Conservation (phyloP, 1,140 invertebrate species). For the Drosophila hydei region DNA sequence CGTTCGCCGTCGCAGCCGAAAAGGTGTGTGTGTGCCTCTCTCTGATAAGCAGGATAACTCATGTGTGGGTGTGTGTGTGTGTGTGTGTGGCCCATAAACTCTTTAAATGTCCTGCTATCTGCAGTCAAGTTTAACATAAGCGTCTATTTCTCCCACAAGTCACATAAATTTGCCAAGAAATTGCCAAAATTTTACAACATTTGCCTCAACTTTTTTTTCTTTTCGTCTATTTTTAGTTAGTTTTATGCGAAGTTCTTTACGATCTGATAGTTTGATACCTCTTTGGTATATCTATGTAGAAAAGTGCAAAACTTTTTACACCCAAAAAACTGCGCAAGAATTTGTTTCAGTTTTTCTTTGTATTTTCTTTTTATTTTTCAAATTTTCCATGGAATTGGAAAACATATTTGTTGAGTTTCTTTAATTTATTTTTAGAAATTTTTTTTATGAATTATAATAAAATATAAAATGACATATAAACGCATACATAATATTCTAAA, state of each 20-base stretch:
- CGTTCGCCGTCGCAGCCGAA: constrained; percentile 51
- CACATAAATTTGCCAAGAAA: constrained; percentile 54
- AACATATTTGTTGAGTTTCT: too few relatives aligned
- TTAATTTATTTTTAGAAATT: too few relatives aligned
- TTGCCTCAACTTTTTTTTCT: constrained; percentile 5
- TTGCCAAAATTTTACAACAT: constrained; percentile 39
- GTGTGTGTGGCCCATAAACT: constrained; percentile 35
- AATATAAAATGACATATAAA: too few relatives aligned
- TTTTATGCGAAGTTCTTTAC: neutral
- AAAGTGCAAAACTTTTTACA: neutral
- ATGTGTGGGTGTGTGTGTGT: constrained; percentile 9
- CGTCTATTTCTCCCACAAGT: constrained; percentile 52
- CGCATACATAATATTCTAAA: too few relatives aligned
- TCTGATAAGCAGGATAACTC: constrained; percentile 44
- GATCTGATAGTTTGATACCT: neutral
- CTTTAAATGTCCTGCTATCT: constrained; percentile 44
- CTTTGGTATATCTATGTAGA: neutral
- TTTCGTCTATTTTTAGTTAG: neutral
- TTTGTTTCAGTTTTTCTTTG: too few relatives aligned
- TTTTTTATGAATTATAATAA: too few relatives aligned
- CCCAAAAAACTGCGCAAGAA: too few relatives aligned
- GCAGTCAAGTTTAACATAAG: constrained; percentile 15
- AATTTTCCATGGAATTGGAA: too few relatives aligned
- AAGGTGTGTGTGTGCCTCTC: constrained; percentile 66
- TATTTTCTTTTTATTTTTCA: too few relatives aligned